Base-by-base conservation (phyloP, 1,140 invertebrate species). In the Propsilocerus akamusi region DNA sequence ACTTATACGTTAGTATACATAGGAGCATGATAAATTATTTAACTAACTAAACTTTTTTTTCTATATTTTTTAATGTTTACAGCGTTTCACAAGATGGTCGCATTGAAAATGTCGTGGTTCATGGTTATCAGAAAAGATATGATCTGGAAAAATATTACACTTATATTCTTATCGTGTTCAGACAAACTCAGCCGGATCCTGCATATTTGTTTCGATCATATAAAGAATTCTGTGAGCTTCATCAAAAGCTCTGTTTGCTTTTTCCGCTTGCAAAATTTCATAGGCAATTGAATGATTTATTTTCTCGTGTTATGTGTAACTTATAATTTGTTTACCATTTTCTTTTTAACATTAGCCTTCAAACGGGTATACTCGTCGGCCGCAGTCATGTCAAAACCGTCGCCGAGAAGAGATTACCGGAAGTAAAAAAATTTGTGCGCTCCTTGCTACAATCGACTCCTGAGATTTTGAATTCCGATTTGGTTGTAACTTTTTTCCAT, bases 81-180 rank as follows among this genome's bases (percentile, higher is more conserved):
- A 92, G 87, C 52, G 81, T 88, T 75, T 73, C 83, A 47, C 82
- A 83, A 65, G 95, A 98, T 70, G 95, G 94, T 10, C 77, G 83
- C 24, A 77, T 99, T 47, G 78, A 75, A n/a, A 77, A 74, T 50
- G 85, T 96, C 2, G 79, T 83, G 64, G 86, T 97, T 8, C 75
- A 86, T 46, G 81, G 83, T 47, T 95, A 81, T 65, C 86, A 95
- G 69, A 99, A 99, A 65, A 78, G 91, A 54, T 96, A 95, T 63
- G 89, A 91, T 65, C 93, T 93, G 22, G 93, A 97, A 61, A 98
- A 98, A 70, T 92, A 95, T 71, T 99, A 99, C 67, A 90, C 97
- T 59, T 99, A 95, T 65, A 85, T 94, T 56, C 67, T 98, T 37
- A 76, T 81, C 56, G 83, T 99, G 37, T 81, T 82, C 56, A 72